phyloP scores from a whole-genome alignment of 2,888 invertebrate species.

The Amphimallon solstitiale region DNA sequence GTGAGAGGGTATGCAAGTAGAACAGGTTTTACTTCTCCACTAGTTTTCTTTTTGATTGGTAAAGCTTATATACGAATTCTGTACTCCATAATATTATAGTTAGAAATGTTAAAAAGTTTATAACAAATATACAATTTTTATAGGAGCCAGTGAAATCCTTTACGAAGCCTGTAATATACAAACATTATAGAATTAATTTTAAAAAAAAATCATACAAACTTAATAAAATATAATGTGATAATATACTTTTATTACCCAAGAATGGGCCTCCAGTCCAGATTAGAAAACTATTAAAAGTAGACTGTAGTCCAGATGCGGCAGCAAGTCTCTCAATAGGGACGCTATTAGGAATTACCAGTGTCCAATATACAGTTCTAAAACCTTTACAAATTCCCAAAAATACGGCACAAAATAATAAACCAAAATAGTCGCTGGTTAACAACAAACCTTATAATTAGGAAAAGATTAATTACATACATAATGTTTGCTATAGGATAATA shows the following conservation, averaged over 20 bases:
- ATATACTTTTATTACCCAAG: neutral
- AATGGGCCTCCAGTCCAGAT: conserved; percentile 60
- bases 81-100: conserved; percentile 70
- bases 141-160: conserved; percentile 72
- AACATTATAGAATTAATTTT: no score
- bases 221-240: no score
- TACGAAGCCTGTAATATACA: conserved; percentile 70
- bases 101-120: conserved; percentile 69
- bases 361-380: conserved; percentile 75
- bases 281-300: conserved; percentile 73
- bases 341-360: conserved; percentile 74
- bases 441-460: conserved; percentile 58
- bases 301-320: conserved; percentile 76
- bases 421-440: conserved; percentile 56
- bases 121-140: conserved; percentile 68
- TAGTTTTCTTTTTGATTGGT: no score
- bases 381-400: conserved; percentile 76
- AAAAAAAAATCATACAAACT: no score
- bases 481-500: no score
- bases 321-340: conserved; percentile 74
- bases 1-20: no score
- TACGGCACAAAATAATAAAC: conserved; percentile 64
- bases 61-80: conserved; percentile 56
- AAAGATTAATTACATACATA: no score
- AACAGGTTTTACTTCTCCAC: no score